Percentiles rank a stretch among this genome's conserved stretches.
Conservation (phyloP, 1,140 invertebrate species). For the Cydia fagiglandana region DNA sequence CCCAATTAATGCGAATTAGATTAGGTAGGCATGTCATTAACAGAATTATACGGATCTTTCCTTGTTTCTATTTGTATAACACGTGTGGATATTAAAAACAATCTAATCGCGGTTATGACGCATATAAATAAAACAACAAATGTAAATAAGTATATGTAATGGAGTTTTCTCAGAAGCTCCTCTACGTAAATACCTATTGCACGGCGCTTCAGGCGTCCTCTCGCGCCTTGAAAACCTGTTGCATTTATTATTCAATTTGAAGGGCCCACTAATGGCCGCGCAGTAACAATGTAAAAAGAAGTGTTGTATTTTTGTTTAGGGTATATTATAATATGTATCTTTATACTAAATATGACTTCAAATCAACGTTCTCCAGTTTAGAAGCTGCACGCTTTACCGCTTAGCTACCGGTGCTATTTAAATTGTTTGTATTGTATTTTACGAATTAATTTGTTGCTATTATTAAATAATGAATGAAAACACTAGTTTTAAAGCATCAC, state of each 20-base stretch:
- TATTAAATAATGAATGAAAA: not conserved
- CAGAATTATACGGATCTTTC: not conserved
- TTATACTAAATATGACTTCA: too few species aligned
- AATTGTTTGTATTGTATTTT: not conserved
- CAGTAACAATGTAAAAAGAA: not conserved
- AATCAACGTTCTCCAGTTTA: not conserved
- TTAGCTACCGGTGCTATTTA: not conserved
- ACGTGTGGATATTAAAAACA: conserved; percentile 8
- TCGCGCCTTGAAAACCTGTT: conserved; percentile 26
- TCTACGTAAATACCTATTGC: conserved; percentile 6
- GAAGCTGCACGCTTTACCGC: not conserved
- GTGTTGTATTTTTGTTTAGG: not conserved
- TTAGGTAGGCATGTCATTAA: not conserved
- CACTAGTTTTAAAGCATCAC: not conserved
- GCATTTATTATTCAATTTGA: conserved; percentile 24
- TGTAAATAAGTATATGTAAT: not conserved
- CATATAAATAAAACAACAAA: conserved; percentile 2
- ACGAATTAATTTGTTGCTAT: not conserved
- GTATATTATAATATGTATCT: too few species aligned
- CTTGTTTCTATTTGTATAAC: not conserved
- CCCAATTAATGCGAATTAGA: not conserved
- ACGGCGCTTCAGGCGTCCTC: conserved; percentile 8
- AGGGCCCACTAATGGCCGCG: conserved; percentile 8
- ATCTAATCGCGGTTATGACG: not conserved
- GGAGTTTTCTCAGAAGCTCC: conserved; percentile 4